Evolutionary conservation across 2,113 vertebrate species (phyloP), one percentile per base, ranked within the genome.

Genomic region (Prionailurus viverrinus): DNA sequence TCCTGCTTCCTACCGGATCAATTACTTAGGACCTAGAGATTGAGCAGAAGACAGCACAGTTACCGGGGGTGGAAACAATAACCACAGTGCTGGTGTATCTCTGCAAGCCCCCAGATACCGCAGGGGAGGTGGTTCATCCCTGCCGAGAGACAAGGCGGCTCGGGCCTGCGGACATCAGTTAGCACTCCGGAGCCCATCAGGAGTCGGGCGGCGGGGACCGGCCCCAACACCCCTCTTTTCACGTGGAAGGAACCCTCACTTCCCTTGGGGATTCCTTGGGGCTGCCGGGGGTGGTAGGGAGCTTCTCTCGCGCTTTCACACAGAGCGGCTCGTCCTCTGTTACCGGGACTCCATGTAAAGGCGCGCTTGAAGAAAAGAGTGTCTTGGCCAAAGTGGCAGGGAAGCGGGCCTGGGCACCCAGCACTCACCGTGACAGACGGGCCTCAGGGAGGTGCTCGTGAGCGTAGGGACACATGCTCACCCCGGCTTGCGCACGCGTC

Each of bases 351-450:
- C 68, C 2, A 10, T 2, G 15, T 66, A n/a, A 51, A 23, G 29
- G 27, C 58, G 31, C 4, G 7, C 25, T 21, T 63, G 53, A 71
- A 48, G 36, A n/a, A n/a, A 19, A 36, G 45, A 23, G 39, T 41
- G 41, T 25, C 5, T 4, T 8, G 39, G 68, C 63, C 27, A 8
- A 3, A 19, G 3, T 2, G n/a, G 33, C 51, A 63, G n/a, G 21
- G 6, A 8, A 1, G n/a, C 0, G 0, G 1, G 45, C 23, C 29
- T 23, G 21, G 53, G 14, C 29, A 55, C 3, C 19, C 4, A 6
- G 4, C 4, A 1, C 66, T 3, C 0, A 9, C 36, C 3, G 0
- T 1, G 21, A 7, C 48, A 3, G 11, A 12, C 14, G 29, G 45
- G 15, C 25, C 39, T 2, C 1, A 39, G 68, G 39, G 25, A 33